Evolutionary conservation across 2,113 vertebrate genomes (phyloP).

Genomic region (Muntiacus reevesi): DNA sequence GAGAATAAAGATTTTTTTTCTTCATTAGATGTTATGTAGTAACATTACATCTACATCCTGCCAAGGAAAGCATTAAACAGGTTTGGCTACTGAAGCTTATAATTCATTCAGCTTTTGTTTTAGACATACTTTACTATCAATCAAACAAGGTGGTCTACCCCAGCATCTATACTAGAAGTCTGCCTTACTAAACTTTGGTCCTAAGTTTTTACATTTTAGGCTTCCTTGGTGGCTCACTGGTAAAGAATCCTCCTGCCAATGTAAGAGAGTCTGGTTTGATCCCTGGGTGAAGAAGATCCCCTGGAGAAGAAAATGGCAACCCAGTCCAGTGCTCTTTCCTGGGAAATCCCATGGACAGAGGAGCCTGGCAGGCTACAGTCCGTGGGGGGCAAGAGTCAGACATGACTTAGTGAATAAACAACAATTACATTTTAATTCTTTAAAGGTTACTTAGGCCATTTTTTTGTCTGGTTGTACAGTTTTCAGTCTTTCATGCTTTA

Average conservation of each 20-base stretch:
- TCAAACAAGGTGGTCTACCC: neutral
- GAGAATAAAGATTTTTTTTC: neutral
- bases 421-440: neutral
- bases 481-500: neutral
- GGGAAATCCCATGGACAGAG: neutral
- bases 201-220: neutral
- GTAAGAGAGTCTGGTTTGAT: neutral
- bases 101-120: neutral
- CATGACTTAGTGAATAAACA: neutral
- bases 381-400: neutral
- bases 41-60: constrained; percentile 1
- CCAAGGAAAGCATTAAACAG: constrained; percentile 18
- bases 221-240: neutral
- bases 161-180: neutral
- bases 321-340: neutral
- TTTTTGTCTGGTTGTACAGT: neutral
- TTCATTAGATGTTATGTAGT: neutral
- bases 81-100: neutral
- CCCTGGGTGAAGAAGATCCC: neutral
- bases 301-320: neutral
- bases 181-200: neutral
- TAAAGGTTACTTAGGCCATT: neutral
- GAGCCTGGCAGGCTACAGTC: neutral
- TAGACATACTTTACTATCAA: neutral
- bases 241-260: neutral